Evolutionary conservation across 2,797 vertebrate species (phyloP).

Genomic region (Acanthurus lineatus): DNA sequence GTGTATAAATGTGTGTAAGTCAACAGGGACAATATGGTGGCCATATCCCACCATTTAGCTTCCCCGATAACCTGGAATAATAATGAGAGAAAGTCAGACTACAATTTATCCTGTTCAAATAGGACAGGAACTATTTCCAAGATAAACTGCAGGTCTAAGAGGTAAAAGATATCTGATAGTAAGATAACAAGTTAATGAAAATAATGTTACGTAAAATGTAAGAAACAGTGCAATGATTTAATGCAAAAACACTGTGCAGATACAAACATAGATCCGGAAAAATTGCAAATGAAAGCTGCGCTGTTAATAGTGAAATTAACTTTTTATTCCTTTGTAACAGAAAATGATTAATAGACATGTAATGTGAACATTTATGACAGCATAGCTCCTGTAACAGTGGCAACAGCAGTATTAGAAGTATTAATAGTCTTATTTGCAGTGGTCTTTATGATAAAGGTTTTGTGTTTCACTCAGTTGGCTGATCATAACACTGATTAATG

Average conservation of each 20-base stretch:
- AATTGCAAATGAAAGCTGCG: neutral
- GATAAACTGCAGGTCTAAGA: neutral
- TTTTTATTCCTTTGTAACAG: neutral
- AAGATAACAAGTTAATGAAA: conserved; percentile 1
- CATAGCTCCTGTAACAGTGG: neutral
- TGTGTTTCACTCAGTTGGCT: conserved; percentile 66
- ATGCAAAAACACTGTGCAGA: neutral
- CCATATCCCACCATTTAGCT: conserved; percentile 73
- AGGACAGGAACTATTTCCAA: neutral
- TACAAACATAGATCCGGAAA: neutral
- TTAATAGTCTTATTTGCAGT: conserved; percentile 40
- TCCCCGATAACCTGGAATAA: conserved; percentile 52
- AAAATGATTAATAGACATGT: neutral
- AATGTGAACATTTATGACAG: neutral
- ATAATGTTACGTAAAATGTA: neutral
- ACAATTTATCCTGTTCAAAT: neutral
- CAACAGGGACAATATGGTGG: conserved; percentile 77
- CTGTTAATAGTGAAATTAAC: too few species aligned
- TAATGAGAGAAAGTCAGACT: conserved; percentile 43
- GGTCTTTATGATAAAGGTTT: conserved; percentile 50
- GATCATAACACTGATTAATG: conserved; percentile 77
- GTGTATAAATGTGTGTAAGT: conserved; percentile 46
- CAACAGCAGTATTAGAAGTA: conserved; percentile 25
- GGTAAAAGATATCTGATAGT: neutral
- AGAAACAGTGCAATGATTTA: neutral